These are phyloP conservation scores for Xanthorhoe designata DNA, from an alignment of 2,888 invertebrate genomes.

Conservation along the genomic window DNA sequence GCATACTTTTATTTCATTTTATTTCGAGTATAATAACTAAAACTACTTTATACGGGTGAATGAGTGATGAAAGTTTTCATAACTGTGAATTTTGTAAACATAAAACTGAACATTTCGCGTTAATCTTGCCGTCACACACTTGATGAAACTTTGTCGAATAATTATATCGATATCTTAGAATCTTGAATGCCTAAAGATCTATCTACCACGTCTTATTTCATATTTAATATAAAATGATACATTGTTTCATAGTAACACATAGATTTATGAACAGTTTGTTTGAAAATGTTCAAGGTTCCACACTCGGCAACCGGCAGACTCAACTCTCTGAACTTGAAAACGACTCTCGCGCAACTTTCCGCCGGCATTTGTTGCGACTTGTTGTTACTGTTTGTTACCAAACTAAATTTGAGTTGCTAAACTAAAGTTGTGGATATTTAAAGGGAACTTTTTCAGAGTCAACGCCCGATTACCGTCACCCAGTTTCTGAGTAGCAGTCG, in stretches of 20 bases:
- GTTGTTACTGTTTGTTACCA: constrained; percentile 83
- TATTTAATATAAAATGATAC: not conserved
- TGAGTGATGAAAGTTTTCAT: no score
- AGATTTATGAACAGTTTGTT: not conserved
- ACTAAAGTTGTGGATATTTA: constrained; percentile 85
- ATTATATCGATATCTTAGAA: no score
- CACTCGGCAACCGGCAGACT: constrained; percentile 39
- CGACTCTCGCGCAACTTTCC: constrained; percentile 84
- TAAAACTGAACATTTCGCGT: no score
- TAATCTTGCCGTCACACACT: no score
- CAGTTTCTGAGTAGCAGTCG: constrained; percentile 83
- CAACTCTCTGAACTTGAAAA: constrained; percentile 76
- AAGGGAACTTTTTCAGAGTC: constrained; percentile 85
- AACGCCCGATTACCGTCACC: constrained; percentile 85
- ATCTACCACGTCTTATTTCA: no score
- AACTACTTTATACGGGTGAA: no score
- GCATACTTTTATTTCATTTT: no score
- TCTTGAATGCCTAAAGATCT: no score
- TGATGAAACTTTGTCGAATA: no score
- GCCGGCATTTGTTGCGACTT: constrained; percentile 80
- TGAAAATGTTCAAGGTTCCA: constrained; percentile 20
- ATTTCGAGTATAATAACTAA: no score
- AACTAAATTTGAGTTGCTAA: constrained; percentile 85
- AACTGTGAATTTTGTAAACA: no score
- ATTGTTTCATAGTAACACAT: not conserved